phyloP scores from a whole-genome alignment of 2,113 vertebrate species.

The Seriola dumerili region DNA sequence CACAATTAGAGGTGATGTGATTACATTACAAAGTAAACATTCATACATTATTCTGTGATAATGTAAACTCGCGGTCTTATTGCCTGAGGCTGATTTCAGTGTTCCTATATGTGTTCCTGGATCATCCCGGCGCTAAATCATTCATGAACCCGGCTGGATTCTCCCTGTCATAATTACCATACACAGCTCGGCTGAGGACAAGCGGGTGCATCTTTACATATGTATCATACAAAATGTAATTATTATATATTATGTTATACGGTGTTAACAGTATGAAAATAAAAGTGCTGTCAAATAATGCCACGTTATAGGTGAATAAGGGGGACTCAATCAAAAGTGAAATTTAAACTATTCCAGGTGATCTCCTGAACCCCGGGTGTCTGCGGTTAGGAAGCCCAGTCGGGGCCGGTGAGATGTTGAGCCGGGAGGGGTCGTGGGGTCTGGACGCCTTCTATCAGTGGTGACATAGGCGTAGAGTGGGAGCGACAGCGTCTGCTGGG shows the following conservation, averaged over 20 bases:
- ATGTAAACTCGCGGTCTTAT: slow-evolving; percentile 1
- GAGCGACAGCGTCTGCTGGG: slow-evolving; percentile 37
- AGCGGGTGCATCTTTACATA: background rate
- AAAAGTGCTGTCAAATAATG: background rate
- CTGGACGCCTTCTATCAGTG: slow-evolving; percentile 27
- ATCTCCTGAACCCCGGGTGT: background rate
- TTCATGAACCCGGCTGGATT: slow-evolving; percentile 53
- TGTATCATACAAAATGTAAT: background rate
- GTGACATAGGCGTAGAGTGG: slow-evolving; percentile 31
- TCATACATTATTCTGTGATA: slow-evolving; percentile 29
- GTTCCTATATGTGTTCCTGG: slow-evolving; percentile 31
- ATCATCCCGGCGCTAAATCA: slow-evolving; percentile 57
- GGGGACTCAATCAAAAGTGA: background rate
- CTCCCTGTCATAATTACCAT: slow-evolving; percentile 25
- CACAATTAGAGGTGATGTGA: background rate
- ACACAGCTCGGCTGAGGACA: background rate
- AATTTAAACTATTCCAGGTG: background rate
- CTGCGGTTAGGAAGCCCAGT: too few relatives aligned
- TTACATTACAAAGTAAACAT: background rate
- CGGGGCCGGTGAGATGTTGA: background rate
- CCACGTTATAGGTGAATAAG: background rate
- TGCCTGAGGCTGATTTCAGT: slow-evolving; percentile 9
- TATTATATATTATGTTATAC: background rate
- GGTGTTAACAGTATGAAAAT: background rate
- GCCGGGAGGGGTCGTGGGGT: slow-evolving; percentile 4